Percentiles rank a stretch among this genome's conserved stretches.
Evolutionary conservation across 2,113 vertebrate species (phyloP).

Genomic region (Numenius arquata): DNA sequence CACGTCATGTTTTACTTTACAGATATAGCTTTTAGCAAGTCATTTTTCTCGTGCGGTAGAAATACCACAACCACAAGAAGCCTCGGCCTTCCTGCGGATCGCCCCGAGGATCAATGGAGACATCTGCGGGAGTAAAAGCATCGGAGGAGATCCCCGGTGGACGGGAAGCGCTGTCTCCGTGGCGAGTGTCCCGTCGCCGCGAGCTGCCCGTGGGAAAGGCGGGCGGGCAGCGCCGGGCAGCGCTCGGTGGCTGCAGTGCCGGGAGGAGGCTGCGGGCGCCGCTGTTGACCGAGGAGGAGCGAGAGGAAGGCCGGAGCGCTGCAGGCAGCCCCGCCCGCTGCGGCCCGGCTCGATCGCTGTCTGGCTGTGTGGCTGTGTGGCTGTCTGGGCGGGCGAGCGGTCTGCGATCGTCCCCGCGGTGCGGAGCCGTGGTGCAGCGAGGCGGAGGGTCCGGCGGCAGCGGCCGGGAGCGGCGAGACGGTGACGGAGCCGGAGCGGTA

Average conservation of each 20-base stretch:
- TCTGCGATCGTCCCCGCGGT: not conserved
- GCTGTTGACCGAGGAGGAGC: not conserved
- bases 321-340: not conserved
- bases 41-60: not conserved
- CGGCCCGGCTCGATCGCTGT: not conserved
- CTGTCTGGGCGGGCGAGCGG: not conserved
- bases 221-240: too few species aligned
- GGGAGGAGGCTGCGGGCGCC: not conserved
- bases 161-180: too few species aligned
- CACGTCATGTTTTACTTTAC: too few species aligned
- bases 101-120: not conserved
- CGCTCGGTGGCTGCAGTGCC: not conserved
- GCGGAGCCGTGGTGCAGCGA: not conserved
- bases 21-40: too few species aligned
- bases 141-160: too few species aligned
- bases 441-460: not conserved
- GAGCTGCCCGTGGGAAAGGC: too few species aligned
- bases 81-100: not conserved
- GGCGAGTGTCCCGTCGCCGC: too few species aligned
- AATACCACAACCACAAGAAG: not conserved
- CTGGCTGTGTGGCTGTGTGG: fast-evolving
- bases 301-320: not conserved
- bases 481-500: too few species aligned
- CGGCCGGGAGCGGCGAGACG: not conserved
- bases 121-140: too few species aligned